Conservation (phyloP, 1,140 invertebrate genomes). For the Drosophila kepulauana region DNA sequence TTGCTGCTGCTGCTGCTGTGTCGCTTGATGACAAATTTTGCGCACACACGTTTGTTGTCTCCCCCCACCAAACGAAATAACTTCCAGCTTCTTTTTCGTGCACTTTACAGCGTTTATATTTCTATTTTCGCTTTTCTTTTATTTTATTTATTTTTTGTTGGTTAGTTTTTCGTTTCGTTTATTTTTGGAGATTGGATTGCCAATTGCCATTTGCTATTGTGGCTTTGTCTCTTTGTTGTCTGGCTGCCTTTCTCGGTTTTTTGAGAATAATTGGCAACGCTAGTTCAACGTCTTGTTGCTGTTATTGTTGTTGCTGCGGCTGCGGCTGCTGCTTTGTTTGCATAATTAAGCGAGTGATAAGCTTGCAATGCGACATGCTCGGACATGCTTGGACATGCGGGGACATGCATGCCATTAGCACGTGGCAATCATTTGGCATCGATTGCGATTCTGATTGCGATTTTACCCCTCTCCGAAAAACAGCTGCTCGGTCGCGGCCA, state of each 20-base stretch:
- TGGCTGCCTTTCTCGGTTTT: constrained; percentile 17
- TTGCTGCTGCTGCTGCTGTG: constrained; percentile 21
- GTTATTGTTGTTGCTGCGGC: constrained; percentile 12
- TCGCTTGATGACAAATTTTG: constrained; percentile 74
- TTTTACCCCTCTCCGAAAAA: constrained; percentile 15
- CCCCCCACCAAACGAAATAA: constrained; percentile 36
- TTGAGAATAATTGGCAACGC: constrained; percentile 51
- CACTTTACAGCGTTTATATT: constrained; percentile 7
- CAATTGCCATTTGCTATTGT: constrained; percentile 31
- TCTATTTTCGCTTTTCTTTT: not conserved
- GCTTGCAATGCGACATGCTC: not conserved
- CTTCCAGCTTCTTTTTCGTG: constrained; percentile 55
- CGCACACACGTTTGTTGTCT: constrained; percentile 24
- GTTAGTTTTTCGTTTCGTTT: constrained; percentile 40
- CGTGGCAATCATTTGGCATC: constrained; percentile 41
- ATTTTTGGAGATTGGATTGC: constrained; percentile 72
- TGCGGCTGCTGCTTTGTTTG: constrained; percentile 38
- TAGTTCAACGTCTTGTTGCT: not conserved
- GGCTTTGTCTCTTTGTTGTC: constrained; percentile 49
- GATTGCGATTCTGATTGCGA: constrained; percentile 7
- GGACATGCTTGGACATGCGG: constrained; percentile 14
- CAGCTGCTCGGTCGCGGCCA: constrained; percentile 38
- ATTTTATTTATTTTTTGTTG: constrained; percentile 10
- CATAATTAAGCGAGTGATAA: constrained; percentile 39
- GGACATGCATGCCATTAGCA: constrained; percentile 55